Evolutionary conservation across 2,797 vertebrate genomes (phyloP).

Genomic region (Crenuchus spilurus): DNA sequence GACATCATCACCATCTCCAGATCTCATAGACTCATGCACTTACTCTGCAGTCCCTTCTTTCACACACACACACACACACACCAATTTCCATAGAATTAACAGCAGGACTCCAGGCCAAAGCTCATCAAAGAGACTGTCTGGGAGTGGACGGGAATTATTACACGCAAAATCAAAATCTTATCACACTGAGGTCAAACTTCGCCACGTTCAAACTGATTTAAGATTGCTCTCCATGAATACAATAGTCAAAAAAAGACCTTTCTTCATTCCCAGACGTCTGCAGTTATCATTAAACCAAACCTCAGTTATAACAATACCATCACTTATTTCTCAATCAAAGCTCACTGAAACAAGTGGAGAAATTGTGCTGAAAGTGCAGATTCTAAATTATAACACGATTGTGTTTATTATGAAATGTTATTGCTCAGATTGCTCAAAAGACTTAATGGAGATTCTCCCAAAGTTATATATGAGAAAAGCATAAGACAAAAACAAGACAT

Average conservation of each 20-base stretch:
- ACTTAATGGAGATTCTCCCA: too few species aligned
- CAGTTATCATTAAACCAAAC: too few species aligned
- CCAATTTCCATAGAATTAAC: conserved; percentile 52
- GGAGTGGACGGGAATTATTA: background rate
- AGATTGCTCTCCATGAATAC: background rate
- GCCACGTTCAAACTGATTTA: background rate
- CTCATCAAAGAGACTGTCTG: conserved; percentile 31
- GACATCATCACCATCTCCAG: conserved; percentile 66
- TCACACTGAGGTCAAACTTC: background rate
- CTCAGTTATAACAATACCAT: background rate
- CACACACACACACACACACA: conserved; percentile 8
- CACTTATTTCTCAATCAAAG: too few species aligned
- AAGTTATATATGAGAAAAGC: too few species aligned
- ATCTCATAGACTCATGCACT: conserved; percentile 53
- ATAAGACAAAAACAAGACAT: too few species aligned
- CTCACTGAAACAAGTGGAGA: too few species aligned
- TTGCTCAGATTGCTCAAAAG: too few species aligned
- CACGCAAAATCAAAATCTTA: background rate
- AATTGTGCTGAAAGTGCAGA: too few species aligned
- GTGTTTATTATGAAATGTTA: too few species aligned
- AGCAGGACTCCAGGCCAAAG: conserved; percentile 31
- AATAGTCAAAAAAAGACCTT: background rate
- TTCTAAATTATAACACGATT: too few species aligned
- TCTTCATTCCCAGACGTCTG: background rate
- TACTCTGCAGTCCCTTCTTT: conserved; percentile 41